Percentiles rank a stretch among this genome's conserved stretches.
These are phyloP conservation scores for Zosterops hypoxanthus DNA, from an alignment of 2,113 vertebrate species.

Conservation along the genomic window DNA sequence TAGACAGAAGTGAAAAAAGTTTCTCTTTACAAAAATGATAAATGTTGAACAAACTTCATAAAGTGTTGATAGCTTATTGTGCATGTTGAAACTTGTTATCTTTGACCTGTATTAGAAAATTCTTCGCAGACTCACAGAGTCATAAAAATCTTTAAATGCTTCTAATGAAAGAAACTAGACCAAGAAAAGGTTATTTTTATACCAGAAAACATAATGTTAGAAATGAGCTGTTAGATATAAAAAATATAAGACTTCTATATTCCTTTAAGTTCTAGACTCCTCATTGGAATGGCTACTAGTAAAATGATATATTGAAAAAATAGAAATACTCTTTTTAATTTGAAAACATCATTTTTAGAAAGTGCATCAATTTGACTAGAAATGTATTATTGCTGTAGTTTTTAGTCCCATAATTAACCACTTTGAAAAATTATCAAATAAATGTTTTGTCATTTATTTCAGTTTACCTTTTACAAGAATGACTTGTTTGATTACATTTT, in stretches of 20 bases:
- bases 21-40: not conserved
- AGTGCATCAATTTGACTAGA: not conserved
- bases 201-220: not conserved
- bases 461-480: not conserved
- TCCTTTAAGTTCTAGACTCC: not conserved
- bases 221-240: not conserved
- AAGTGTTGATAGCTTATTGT: not conserved
- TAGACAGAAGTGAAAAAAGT: not conserved
- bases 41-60: not conserved
- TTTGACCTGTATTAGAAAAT: not conserved
- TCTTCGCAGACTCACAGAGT: not conserved
- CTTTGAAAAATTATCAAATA: not conserved
- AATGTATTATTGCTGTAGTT: not conserved
- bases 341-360: not conserved
- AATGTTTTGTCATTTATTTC: not conserved
- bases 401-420: not conserved
- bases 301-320: not conserved
- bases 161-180: not conserved
- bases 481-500: not conserved
- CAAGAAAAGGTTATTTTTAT: not conserved
- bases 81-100: not conserved
- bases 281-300: not conserved
- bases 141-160: not conserved
- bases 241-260: not conserved
- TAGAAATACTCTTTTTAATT: not conserved